Evolutionary conservation across 2,888 invertebrate genomes (phyloP), one percentile per base, ranked within the genome.

Genomic region (Cordylochernes scorpioides): DNA sequence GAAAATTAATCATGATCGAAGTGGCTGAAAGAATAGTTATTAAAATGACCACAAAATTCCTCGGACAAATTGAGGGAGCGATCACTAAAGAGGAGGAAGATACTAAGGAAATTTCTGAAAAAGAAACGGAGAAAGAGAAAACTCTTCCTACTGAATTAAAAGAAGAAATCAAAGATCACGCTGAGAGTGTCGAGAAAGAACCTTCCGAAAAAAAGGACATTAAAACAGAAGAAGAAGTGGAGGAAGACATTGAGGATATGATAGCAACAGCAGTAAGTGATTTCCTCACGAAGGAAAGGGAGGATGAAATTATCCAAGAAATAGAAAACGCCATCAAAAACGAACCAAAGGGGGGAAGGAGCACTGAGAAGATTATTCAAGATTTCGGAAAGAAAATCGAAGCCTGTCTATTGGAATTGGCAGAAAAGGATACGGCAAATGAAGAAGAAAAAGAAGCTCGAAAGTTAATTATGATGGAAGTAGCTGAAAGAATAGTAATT

Each of bases 121-220:
- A 24, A 12, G 10, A 14, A 4, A 14, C 27, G 17, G 12, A 31
- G n/a, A 3, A n/a, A n/a, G 22, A 31, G n/a, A 17, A 26, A n/a
- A 19, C 17, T 12, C 7, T 13, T 17, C 18, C 25, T 3, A 17
- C 25, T 8, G 18, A 24, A 13, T 10, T 31, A 5, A n/a, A n/a
- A n/a, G n/a, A n/a, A n/a, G n/a, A n/a, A n/a, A n/a, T n/a, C n/a
- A 21, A 9, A 12, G 17, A 30, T 9, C 12, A 19, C 4, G 27
- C 27, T 26, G 15, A 10, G 3, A 24, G 27, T 17, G 13, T 27
- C 10, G 15, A 17, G 9, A 15, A 16, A 21, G 30, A 30, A 30
- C 25, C 26, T n/a, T 6, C 9, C 15, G n/a, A 15, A 4, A 4
- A 3, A 25, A 3, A 15, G 3, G 15, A 9, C 12, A 12, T n/a